Evolutionary conservation across 2,888 invertebrate species (phyloP).

Genomic region (Polia nebulosa): DNA sequence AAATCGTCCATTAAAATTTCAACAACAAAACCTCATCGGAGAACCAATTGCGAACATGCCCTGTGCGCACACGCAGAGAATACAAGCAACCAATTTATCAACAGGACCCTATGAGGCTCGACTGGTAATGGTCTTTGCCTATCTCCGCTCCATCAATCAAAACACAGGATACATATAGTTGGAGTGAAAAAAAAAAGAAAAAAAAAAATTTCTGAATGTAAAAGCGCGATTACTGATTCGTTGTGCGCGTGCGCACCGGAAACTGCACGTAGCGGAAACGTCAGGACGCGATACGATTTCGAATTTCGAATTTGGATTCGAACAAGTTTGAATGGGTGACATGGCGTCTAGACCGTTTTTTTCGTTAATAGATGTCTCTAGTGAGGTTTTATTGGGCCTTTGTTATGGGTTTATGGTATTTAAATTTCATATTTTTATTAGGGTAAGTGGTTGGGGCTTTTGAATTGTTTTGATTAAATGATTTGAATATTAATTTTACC

Average conservation of each 20-base stretch:
- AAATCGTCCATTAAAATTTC: slow-evolving; percentile 67
- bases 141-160: slow-evolving; percentile 87
- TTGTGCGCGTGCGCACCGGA: slow-evolving; percentile 85
- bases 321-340: slow-evolving; percentile 82
- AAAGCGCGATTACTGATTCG: slow-evolving; percentile 87
- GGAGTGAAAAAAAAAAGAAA: slow-evolving; percentile 72
- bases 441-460: slow-evolving; percentile 21
- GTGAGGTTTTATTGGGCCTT: slow-evolving; percentile 58
- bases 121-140: slow-evolving; percentile 82
- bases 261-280: slow-evolving; percentile 89
- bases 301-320: slow-evolving; percentile 88
- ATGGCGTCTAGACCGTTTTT: slow-evolving; percentile 81
- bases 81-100: slow-evolving; percentile 85
- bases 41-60: slow-evolving; percentile 78
- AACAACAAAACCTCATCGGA: slow-evolving; percentile 69
- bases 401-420: slow-evolving; percentile 52
- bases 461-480: slow-evolving; percentile 40
- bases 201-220: slow-evolving; percentile 73
- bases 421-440: slow-evolving; percentile 56
- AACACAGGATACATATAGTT: slow-evolving; percentile 87
- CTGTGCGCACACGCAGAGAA: slow-evolving; percentile 76
- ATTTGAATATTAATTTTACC: slow-evolving; percentile 32
- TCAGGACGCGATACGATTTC: slow-evolving; percentile 90
- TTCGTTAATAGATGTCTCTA: slow-evolving; percentile 71
- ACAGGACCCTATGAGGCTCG: slow-evolving; percentile 76